phyloP scores from a whole-genome alignment of 2,797 vertebrate genomes.

The Falco rusticolus region DNA sequence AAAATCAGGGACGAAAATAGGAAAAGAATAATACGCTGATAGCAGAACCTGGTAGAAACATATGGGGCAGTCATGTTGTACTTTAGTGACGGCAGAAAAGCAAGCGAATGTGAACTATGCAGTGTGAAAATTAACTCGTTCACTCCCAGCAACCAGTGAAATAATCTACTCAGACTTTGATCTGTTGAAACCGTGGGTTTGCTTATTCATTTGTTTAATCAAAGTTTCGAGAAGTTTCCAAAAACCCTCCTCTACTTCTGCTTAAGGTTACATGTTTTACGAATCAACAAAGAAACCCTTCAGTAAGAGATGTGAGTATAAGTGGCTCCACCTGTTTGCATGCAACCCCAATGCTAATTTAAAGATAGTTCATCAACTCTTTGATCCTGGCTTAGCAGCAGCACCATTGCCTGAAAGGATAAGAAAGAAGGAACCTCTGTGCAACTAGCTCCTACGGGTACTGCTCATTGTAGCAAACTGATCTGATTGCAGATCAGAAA shows the following conservation, averaged over 20 bases:
- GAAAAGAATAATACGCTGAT: background rate
- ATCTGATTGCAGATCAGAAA: background rate
- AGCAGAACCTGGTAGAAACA: background rate
- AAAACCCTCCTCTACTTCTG: background rate
- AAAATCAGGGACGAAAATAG: background rate
- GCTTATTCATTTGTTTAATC: background rate
- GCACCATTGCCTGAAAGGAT: background rate
- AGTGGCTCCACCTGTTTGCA: background rate
- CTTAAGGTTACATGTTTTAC: background rate
- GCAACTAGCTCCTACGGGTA: background rate
- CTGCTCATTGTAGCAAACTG: background rate
- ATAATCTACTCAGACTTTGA: background rate
- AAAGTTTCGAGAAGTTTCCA: background rate
- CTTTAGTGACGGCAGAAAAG: background rate
- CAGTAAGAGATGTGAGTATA: background rate
- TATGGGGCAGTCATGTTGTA: background rate
- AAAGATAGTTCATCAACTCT: background rate
- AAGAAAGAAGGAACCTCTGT: background rate
- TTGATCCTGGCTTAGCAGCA: background rate
- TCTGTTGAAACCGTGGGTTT: accelerated
- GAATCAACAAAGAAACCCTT: background rate
- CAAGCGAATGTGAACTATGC: background rate
- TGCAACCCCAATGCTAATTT: background rate
- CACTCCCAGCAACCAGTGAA: background rate
- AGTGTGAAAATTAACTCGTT: background rate